Evolutionary conservation across 2,888 invertebrate genomes (phyloP).

Genomic region (Malacosoma neustria): DNA sequence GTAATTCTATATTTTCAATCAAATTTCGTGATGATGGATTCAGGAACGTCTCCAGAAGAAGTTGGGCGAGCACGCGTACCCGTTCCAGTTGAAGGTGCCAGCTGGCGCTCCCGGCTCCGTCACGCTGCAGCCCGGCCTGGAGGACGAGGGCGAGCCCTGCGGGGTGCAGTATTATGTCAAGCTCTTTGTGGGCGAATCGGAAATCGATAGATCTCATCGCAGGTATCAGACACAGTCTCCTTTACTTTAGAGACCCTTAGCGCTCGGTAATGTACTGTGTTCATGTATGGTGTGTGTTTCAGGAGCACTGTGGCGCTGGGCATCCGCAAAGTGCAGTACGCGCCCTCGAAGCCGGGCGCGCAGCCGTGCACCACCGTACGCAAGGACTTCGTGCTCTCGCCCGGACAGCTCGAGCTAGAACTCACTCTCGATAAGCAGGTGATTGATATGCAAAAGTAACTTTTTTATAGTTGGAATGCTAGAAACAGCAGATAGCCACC

Average conservation of each 20-base stretch:
- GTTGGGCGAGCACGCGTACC: slow-evolving; percentile 87
- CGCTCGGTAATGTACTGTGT: neutral
- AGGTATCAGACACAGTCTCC: slow-evolving; percentile 61
- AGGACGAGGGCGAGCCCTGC: slow-evolving; percentile 92
- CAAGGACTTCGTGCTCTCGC: slow-evolving; percentile 95
- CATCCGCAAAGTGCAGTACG: slow-evolving; percentile 94
- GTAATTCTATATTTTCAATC: no score
- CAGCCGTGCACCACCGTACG: slow-evolving; percentile 96
- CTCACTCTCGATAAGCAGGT: slow-evolving; percentile 95
- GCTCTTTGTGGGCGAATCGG: slow-evolving; percentile 87
- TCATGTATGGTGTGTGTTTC: slow-evolving; percentile 6
- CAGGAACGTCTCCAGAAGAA: slow-evolving; percentile 90
- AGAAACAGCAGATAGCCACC: no score
- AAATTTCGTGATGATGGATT: no score
- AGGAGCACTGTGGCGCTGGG: slow-evolving; percentile 93
- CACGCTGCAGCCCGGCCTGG: slow-evolving; percentile 89
- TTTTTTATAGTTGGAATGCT: no score
- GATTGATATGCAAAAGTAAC: slow-evolving; percentile 3
- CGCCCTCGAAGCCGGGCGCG: slow-evolving; percentile 90
- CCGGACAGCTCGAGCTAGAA: slow-evolving; percentile 95
- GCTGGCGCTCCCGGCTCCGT: slow-evolving; percentile 93
- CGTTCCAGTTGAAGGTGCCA: slow-evolving; percentile 89
- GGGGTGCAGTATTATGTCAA: slow-evolving; percentile 95
- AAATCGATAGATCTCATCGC: slow-evolving; percentile 86
- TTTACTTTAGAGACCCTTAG: no score